These are phyloP conservation scores for Hippopotamus amphibius DNA, from an alignment of 2,113 vertebrate species.

Conservation along the genomic window DNA sequence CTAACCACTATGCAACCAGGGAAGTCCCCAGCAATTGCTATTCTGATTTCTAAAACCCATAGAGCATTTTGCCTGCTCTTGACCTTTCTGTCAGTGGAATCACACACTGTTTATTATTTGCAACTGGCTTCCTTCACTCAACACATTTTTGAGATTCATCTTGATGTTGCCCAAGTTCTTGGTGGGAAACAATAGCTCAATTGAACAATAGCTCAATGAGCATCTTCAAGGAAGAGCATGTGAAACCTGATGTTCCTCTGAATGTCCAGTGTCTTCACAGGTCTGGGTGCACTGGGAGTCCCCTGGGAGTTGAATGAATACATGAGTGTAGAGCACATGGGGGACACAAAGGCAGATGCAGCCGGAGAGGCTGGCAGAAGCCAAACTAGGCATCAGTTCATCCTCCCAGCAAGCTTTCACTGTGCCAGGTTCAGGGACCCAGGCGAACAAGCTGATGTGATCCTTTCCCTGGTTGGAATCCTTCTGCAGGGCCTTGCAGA, in stretches of 20 bases:
- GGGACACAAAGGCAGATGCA: not conserved
- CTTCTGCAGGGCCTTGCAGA: not conserved
- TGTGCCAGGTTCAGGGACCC: not conserved
- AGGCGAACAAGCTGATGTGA: not conserved
- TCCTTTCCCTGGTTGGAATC: not conserved
- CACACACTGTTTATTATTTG: not conserved
- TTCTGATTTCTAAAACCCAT: slow-evolving; percentile 15
- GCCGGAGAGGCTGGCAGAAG: not conserved
- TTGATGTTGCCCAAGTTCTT: not conserved
- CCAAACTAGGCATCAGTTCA: not conserved
- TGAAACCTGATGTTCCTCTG: slow-evolving; percentile 10
- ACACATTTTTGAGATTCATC: not conserved
- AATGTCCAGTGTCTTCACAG: not conserved
- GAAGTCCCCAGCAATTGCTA: not conserved
- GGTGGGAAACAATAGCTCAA: not conserved
- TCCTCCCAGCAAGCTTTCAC: not conserved
- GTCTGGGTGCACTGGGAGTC: not conserved
- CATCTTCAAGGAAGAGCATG: not conserved
- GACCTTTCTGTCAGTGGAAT: not conserved
- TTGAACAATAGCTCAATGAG: not conserved
- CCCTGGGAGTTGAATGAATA: not conserved
- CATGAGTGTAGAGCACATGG: not conserved
- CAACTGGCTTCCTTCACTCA: not conserved
- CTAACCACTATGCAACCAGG: not conserved
- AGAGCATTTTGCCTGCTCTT: not conserved